Evolutionary conservation across 2,888 invertebrate genomes (phyloP).

Genomic region (Aplocera efformata): DNA sequence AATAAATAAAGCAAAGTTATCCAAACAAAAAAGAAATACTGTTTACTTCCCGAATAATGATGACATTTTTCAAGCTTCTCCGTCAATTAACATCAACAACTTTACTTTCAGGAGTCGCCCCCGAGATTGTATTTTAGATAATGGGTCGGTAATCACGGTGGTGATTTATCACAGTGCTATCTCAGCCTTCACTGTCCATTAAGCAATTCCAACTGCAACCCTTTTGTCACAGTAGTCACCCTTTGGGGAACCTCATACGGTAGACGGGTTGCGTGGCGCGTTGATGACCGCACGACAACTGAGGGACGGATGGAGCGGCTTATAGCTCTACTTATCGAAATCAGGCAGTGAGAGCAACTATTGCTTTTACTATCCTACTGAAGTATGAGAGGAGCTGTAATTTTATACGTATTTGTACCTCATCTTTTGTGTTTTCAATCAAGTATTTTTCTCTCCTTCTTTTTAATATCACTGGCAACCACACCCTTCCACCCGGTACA

Average conservation of each 20-base stretch:
- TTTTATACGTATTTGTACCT: no score
- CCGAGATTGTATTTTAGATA: constrained; percentile 78
- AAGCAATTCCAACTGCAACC: constrained; percentile 73
- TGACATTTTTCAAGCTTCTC: constrained; percentile 32
- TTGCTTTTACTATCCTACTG: no score
- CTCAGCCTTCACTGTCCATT: constrained; percentile 80
- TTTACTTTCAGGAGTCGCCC: constrained; percentile 60
- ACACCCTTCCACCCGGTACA: no score
- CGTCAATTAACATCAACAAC: constrained; percentile 68
- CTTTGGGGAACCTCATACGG: constrained; percentile 15
- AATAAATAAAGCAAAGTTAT: constrained; percentile 2
- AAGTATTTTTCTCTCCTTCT: no score
- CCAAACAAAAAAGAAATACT: constrained; percentile 4
- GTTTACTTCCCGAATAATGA: constrained; percentile 13
- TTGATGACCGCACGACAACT: constrained; percentile 9
- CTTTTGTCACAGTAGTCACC: constrained; percentile 48
- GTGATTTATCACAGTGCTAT: constrained; percentile 79
- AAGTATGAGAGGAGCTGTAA: no score
- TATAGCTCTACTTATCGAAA: neutral
- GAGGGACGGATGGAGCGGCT: constrained; percentile 5
- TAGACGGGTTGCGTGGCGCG: neutral
- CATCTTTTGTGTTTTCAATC: no score
- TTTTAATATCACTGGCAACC: no score
- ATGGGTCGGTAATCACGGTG: constrained; percentile 72
- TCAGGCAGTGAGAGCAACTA: no score